Conservation (phyloP, 2,888 invertebrate species). For the Rhagium mordax region DNA sequence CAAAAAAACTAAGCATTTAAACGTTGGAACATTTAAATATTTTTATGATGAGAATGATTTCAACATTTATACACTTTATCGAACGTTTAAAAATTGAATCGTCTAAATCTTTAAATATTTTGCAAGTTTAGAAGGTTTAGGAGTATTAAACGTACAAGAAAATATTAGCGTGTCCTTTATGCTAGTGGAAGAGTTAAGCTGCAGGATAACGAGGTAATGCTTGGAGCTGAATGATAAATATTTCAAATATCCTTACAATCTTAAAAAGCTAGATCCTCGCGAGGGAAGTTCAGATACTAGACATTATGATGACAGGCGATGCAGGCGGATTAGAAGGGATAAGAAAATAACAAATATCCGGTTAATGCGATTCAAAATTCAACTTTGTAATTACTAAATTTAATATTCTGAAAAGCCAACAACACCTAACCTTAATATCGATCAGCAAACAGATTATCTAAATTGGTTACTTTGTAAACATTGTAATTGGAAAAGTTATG, state of each 20-base stretch:
- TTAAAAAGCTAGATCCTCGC: not conserved
- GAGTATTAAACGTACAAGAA: too few relatives aligned
- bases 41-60: too few relatives aligned
- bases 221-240: too few relatives aligned
- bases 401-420: conserved; percentile 61
- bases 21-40: too few relatives aligned
- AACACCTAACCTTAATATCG: conserved; percentile 63
- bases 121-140: too few relatives aligned
- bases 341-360: conserved; percentile 60
- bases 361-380: conserved; percentile 58
- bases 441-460: conserved; percentile 67
- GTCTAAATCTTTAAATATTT: too few relatives aligned
- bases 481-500: conserved; percentile 67
- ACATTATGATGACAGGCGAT: not conserved
- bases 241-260: not conserved
- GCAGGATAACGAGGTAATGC: too few relatives aligned
- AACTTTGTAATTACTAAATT: conserved; percentile 62
- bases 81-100: too few relatives aligned
- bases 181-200: too few relatives aligned
- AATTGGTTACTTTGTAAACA: conserved; percentile 68
- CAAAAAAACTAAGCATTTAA: too few relatives aligned
- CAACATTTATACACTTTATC: too few relatives aligned
- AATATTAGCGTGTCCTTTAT: too few relatives aligned
- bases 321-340: conserved; percentile 24
- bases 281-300: not conserved